Base-by-base conservation (phyloP, 2,113 vertebrate genomes). In the Vulpes ferrilata region DNA sequence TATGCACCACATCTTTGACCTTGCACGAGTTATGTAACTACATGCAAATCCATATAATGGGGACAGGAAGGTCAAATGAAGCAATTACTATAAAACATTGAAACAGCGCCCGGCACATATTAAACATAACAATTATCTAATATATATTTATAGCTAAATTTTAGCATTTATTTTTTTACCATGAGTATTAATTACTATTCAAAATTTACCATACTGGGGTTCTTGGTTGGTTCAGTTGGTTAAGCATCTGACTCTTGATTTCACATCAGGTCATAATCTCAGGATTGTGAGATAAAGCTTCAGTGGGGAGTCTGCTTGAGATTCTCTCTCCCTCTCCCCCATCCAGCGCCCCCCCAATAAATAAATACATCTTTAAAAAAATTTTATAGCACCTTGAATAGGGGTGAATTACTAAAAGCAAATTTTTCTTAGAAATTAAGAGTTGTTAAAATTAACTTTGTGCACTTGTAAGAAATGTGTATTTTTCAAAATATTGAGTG, bases 101-200 rank as follows among this genome's bases (percentile, higher is more conserved):
- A 88, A n/a, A 91, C 4, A 19, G 35, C 48, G 4, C 12, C n/a
- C 25, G 62, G 8, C n/a, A 57, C 15, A 43, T 55, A 71, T 48
- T 13, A 73, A 69, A 9, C 5, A 64, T n/a, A 85, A 38, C 38
- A 96, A 73, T 71, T 67, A 20, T 74, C 57, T 78, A 9, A 55
- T 57, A 13, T 19, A 74, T 27, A 62, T 15, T 2, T 27, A 88
- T 2, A 51, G 23, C 0, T 57, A 80, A 55, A 64, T 43, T 67
- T 87, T 88, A 91, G 81, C 30, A 20, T 80, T 73, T 94, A 62
- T 43, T 43, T 92, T 71, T 86, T 85, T 82, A 60, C 10, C 43
- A 85, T 86, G 20, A 74, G 9, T 60, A 73, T 1, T 74, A 95
- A 74, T 64, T 51, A 53, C 69, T 62, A 91, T 81, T 88, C 7